Evolutionary conservation across 2,888 invertebrate genomes (phyloP).

Genomic region (Drosophila eohydei): DNA sequence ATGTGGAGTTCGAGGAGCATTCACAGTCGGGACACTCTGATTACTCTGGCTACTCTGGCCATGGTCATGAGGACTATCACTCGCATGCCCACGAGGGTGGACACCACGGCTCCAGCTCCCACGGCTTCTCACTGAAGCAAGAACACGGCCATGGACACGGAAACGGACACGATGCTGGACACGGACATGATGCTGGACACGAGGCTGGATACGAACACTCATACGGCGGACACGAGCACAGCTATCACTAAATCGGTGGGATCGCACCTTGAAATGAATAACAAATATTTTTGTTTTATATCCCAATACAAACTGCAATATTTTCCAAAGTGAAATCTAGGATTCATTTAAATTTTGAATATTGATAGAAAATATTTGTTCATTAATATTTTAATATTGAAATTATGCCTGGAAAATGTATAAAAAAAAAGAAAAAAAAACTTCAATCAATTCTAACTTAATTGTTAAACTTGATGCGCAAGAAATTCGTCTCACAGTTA

Average conservation of each 20-base stretch:
- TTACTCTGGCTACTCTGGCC: slow-evolving; percentile 26
- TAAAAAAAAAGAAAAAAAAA: too few relatives aligned
- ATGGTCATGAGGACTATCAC: slow-evolving; percentile 47
- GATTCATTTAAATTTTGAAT: too few relatives aligned
- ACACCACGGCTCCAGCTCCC: slow-evolving; percentile 56
- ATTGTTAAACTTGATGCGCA: too few relatives aligned
- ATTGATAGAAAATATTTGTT: too few relatives aligned
- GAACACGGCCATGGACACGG: slow-evolving; percentile 64
- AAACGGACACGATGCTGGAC: slow-evolving; percentile 24
- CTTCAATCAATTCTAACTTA: too few relatives aligned
- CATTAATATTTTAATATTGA: too few relatives aligned
- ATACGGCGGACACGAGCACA: slow-evolving; percentile 50
- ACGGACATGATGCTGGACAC: slow-evolving; percentile 31
- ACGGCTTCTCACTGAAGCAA: slow-evolving; percentile 67
- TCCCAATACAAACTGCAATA: slow-evolving; percentile 56
- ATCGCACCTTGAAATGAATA: slow-evolving; percentile 27
- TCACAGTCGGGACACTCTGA: slow-evolving; percentile 51
- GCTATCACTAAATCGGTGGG: slow-evolving; percentile 46
- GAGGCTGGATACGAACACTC: slow-evolving; percentile 39
- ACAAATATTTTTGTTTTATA: slow-evolving; percentile 66
- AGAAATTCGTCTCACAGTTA: too few relatives aligned
- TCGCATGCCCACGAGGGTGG: slow-evolving; percentile 48
- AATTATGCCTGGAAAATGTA: too few relatives aligned
- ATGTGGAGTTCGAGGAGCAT: slow-evolving; percentile 70
- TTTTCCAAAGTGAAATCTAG: slow-evolving; percentile 53